Evolutionary conservation across 2,797 vertebrate species (phyloP).

Genomic region (Halcyon chelicuti): DNA sequence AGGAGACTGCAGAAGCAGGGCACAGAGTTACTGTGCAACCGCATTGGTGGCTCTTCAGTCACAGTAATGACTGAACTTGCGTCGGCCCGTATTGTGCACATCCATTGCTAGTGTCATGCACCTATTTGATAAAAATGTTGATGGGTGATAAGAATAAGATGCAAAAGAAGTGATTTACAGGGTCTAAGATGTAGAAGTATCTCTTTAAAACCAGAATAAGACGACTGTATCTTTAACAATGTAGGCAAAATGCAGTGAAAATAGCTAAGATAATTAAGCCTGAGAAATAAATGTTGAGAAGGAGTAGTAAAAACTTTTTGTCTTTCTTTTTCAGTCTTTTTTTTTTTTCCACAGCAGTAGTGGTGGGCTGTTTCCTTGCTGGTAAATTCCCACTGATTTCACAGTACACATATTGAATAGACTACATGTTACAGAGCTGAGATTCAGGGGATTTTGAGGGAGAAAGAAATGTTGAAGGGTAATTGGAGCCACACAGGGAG

Average conservation of each 20-base stretch:
- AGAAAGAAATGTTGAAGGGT: slow-evolving; percentile 67
- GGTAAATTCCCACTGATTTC: slow-evolving; percentile 65
- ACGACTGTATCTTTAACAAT: background rate
- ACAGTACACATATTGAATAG: slow-evolving; percentile 44
- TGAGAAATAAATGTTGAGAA: background rate
- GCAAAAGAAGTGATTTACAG: background rate
- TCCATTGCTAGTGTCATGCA: background rate
- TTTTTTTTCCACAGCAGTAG: background rate
- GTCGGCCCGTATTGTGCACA: fast-evolving
- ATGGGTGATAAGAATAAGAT: background rate
- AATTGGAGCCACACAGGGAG: slow-evolving; percentile 69
- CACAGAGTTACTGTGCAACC: background rate
- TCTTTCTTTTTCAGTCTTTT: background rate
- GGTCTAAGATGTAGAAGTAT: background rate
- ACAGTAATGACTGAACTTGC: background rate
- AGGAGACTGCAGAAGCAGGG: background rate
- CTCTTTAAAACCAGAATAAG: slow-evolving; percentile 41
- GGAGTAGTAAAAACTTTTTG: background rate
- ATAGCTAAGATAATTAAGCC: background rate
- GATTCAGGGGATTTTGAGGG: slow-evolving; percentile 70
- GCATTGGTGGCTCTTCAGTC: background rate
- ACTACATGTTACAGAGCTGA: slow-evolving; percentile 49
- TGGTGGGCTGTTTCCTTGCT: background rate
- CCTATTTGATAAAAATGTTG: background rate
- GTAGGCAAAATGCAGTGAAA: background rate